phyloP scores from a whole-genome alignment of 2,797 vertebrate species.

The Protosalanx chinensis region DNA sequence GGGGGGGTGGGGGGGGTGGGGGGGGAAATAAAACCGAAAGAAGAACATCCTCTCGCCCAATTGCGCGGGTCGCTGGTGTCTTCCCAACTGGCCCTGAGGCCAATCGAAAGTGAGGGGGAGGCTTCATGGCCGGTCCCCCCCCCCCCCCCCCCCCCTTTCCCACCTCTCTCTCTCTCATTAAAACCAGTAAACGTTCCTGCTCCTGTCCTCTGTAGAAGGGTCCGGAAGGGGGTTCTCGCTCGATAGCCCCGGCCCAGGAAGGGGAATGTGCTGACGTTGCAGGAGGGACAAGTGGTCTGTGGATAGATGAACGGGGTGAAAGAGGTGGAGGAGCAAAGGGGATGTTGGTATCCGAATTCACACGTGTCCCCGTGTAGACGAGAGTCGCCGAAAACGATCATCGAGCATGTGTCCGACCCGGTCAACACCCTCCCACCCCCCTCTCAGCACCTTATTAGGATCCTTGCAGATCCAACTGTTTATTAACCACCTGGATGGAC shows the following conservation, averaged over 20 bases:
- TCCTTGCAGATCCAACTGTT: too few species aligned
- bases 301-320: neutral
- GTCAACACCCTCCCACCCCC: too few species aligned
- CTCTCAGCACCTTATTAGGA: too few species aligned
- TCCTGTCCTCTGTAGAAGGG: conserved; percentile 15
- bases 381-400: neutral
- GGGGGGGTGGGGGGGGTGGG: neutral
- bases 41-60: conserved; percentile 10
- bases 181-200: neutral
- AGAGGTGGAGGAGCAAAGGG: neutral
- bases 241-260: conserved; percentile 3
- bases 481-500: too few species aligned
- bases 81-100: neutral
- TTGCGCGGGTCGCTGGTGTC: neutral
- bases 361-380: neutral
- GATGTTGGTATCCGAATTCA: too few species aligned
- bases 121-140: neutral
- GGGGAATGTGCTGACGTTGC: conserved; percentile 20
- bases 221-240: neutral
- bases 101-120: conserved; percentile 1
- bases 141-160: too few species aligned
- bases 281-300: neutral
- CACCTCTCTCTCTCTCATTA: neutral
- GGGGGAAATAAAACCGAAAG: neutral
- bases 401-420: neutral